Conservation (phyloP, 2,797 vertebrate species). For the Adelosebastes latens region DNA sequence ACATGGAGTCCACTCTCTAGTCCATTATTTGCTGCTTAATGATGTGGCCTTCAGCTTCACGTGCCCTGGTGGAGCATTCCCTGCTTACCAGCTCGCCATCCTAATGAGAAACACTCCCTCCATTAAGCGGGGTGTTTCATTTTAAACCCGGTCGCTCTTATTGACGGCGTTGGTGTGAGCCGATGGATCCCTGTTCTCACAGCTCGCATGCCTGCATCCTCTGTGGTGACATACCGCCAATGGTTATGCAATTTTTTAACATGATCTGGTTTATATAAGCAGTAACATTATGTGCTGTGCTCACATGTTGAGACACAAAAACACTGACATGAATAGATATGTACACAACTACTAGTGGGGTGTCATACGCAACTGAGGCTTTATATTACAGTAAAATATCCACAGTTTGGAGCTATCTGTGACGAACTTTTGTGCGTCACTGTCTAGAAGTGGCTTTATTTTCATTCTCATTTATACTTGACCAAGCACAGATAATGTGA, state of each 20-base stretch:
- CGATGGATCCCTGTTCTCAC: conserved; percentile 41
- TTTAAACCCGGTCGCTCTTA: conserved; percentile 39
- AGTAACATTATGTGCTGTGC: conserved; percentile 8
- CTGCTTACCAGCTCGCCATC: conserved; percentile 19
- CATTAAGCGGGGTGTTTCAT: conserved; percentile 70
- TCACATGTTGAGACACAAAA: conserved; percentile 4
- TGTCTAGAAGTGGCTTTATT: background rate
- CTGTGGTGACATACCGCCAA: background rate
- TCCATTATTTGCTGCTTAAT: conserved; percentile 40
- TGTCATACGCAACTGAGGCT: background rate
- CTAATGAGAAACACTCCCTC: conserved; percentile 68
- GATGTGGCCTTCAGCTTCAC: conserved; percentile 23
- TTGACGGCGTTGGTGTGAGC: conserved; percentile 45
- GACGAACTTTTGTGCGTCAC: background rate
- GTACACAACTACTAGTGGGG: background rate
- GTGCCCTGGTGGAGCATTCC: conserved; percentile 30
- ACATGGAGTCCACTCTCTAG: background rate
- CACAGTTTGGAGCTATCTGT: background rate
- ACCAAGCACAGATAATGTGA: background rate
- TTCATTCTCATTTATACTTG: background rate
- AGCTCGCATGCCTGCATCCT: conserved; percentile 10
- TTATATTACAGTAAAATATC: background rate
- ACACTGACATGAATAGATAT: background rate
- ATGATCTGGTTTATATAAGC: conserved; percentile 29
- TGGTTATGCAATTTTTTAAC: conserved; percentile 32